Evolutionary conservation across 2,888 invertebrate species (phyloP).

Genomic region (Tipula helvola): DNA sequence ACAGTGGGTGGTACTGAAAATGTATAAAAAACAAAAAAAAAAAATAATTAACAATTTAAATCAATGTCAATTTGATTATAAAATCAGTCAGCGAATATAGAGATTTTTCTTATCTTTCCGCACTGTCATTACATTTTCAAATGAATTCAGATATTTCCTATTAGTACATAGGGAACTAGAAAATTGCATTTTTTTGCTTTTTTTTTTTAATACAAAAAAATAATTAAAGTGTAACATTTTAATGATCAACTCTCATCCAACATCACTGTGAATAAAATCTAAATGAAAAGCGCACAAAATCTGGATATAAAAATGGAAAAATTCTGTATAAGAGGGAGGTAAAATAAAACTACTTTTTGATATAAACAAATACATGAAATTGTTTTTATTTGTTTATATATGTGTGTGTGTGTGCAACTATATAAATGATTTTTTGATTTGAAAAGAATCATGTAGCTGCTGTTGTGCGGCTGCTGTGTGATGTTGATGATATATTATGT

Average conservation of each 20-base stretch:
- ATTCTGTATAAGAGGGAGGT: not conserved
- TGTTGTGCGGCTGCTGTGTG: not conserved
- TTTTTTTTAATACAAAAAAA: not conserved
- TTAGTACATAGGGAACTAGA: not conserved
- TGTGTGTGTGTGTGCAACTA: not conserved
- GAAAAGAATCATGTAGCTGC: not conserved
- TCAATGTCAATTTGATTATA: not conserved
- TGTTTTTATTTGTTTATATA: not conserved
- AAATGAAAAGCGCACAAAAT: not conserved
- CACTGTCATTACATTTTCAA: not conserved
- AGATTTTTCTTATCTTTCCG: not conserved
- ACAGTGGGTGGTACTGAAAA: conserved; percentile 50
- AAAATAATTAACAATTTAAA: not conserved
- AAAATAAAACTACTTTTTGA: not conserved
- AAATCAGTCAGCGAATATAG: not conserved
- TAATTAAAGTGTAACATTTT: conserved; percentile 10
- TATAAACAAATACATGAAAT: too few relatives aligned
- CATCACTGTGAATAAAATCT: not conserved
- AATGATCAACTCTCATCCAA: not conserved
- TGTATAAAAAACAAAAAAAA: not conserved
- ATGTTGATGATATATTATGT: not conserved
- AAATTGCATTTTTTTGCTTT: not conserved
- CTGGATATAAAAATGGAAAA: not conserved
- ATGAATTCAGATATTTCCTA: not conserved
- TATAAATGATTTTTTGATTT: not conserved